phyloP scores from a whole-genome alignment of 2,888 invertebrate genomes.

The Eretmocerus hayati region DNA sequence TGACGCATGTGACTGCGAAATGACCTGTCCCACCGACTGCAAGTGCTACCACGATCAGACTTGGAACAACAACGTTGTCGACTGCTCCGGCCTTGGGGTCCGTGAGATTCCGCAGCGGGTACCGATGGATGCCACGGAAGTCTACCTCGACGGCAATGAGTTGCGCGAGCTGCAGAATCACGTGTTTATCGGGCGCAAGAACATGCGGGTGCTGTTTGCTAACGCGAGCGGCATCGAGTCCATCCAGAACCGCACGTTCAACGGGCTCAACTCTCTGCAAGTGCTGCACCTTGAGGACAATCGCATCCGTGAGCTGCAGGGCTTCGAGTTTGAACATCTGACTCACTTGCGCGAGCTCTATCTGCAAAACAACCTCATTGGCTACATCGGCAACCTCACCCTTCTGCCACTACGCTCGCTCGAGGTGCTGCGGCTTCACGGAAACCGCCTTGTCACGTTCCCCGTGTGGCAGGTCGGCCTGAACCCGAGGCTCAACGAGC shows the following conservation, averaged over 20 bases:
- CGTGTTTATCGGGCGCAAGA: slow-evolving; percentile 84
- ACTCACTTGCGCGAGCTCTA: slow-evolving; percentile 73
- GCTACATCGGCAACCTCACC: slow-evolving; percentile 72
- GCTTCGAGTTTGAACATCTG: slow-evolving; percentile 79
- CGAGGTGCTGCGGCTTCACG: slow-evolving; percentile 73
- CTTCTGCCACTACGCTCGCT: slow-evolving; percentile 70
- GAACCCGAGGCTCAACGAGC: slow-evolving; percentile 63
- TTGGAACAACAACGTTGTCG: slow-evolving; percentile 88
- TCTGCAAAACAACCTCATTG: slow-evolving; percentile 77
- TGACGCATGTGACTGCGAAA: slow-evolving; percentile 93
- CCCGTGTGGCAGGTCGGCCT: slow-evolving; percentile 66
- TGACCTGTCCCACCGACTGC: slow-evolving; percentile 91
- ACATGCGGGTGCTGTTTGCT: slow-evolving; percentile 77
- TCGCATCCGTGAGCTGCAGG: slow-evolving; percentile 68
- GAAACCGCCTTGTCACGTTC: slow-evolving; percentile 73
- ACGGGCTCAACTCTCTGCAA: slow-evolving; percentile 71
- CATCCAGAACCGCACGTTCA: slow-evolving; percentile 86
- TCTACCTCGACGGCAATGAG: slow-evolving; percentile 87
- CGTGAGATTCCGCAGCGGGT: slow-evolving; percentile 74
- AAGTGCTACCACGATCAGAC: slow-evolving; percentile 91
- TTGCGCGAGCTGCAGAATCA: slow-evolving; percentile 77
- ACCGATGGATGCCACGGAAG: slow-evolving; percentile 91
- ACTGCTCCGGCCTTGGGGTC: slow-evolving; percentile 76
- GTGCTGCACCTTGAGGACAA: slow-evolving; percentile 82
- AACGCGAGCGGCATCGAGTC: slow-evolving; percentile 78